Percentiles rank a stretch among this genome's conserved stretches.
These are phyloP conservation scores for Merluccius polli DNA, from an alignment of 2,797 vertebrate genomes.

Conservation along the genomic window DNA sequence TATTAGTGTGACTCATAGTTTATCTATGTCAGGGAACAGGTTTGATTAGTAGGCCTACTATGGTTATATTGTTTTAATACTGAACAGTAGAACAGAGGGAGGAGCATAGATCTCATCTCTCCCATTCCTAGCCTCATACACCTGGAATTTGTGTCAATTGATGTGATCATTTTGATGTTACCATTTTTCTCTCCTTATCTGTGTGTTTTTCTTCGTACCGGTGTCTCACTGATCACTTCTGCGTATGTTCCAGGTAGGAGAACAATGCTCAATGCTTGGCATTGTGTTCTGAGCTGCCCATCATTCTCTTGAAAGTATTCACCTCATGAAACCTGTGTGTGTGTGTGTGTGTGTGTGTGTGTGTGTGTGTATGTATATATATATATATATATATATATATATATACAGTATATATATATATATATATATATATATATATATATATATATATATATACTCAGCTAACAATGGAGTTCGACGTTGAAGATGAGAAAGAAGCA, in stretches of 20 bases:
- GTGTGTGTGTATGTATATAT: background rate
- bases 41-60: conserved; percentile 25
- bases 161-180: background rate
- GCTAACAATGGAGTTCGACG: background rate
- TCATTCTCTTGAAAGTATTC: background rate
- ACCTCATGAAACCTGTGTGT: background rate
- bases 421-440: too few relatives aligned
- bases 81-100: too few relatives aligned
- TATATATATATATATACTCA: background rate
- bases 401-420: too few relatives aligned
- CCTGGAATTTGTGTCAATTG: background rate
- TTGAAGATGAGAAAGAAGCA: too few relatives aligned
- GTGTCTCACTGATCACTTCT: background rate
- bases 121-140: background rate
- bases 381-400: too few relatives aligned
- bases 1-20: conserved; percentile 56
- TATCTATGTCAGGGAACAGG: conserved; percentile 61
- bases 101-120: background rate
- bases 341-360: too few relatives aligned
- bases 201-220: background rate
- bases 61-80: too few relatives aligned
- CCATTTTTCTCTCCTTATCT: too few relatives aligned
- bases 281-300: background rate
- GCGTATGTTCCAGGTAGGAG: background rate
- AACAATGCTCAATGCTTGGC: background rate